These are phyloP conservation scores for Matsumyia berberina DNA, from an alignment of 2,888 invertebrate genomes.

Conservation along the genomic window DNA sequence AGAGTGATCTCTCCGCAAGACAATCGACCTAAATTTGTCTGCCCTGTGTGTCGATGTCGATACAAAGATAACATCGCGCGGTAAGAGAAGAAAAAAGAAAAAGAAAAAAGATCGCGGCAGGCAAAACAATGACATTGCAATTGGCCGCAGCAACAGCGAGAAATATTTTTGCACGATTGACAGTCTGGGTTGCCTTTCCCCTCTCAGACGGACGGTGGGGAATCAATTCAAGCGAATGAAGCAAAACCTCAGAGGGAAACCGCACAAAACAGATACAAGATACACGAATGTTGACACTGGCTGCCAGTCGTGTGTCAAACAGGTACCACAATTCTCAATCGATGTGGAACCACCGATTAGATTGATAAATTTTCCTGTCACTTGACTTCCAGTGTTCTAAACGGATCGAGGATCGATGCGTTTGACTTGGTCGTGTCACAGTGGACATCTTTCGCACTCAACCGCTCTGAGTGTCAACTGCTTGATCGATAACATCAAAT, in stretches of 20 bases:
- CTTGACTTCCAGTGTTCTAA: neutral
- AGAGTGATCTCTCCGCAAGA: constrained; percentile 58
- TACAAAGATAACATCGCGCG: constrained; percentile 78
- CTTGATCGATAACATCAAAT: neutral
- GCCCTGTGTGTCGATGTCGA: constrained; percentile 40
- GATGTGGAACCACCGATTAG: constrained; percentile 37
- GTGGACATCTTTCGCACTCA: neutral
- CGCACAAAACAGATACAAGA: constrained; percentile 52
- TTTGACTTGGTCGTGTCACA: neutral
- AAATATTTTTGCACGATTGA: constrained; percentile 59
- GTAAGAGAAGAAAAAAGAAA: constrained; percentile 77
- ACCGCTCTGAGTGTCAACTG: neutral
- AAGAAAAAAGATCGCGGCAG: constrained; percentile 63
- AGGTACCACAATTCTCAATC: constrained; percentile 57
- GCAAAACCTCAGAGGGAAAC: constrained; percentile 61
- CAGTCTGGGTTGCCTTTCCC: constrained; percentile 17
- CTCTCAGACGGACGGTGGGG: neutral
- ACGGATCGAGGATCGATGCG: neutral
- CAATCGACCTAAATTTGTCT: constrained; percentile 73
- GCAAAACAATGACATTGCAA: constrained; percentile 72
- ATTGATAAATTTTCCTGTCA: constrained; percentile 43
- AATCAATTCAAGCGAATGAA: constrained; percentile 58
- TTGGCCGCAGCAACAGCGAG: constrained; percentile 31
- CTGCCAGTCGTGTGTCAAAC: constrained; percentile 70
- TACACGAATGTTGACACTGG: constrained; percentile 68